Evolutionary conservation across 2,888 invertebrate species (phyloP), one percentile per base, ranked within the genome.

Genomic region (Standfussiana lucernea): DNA sequence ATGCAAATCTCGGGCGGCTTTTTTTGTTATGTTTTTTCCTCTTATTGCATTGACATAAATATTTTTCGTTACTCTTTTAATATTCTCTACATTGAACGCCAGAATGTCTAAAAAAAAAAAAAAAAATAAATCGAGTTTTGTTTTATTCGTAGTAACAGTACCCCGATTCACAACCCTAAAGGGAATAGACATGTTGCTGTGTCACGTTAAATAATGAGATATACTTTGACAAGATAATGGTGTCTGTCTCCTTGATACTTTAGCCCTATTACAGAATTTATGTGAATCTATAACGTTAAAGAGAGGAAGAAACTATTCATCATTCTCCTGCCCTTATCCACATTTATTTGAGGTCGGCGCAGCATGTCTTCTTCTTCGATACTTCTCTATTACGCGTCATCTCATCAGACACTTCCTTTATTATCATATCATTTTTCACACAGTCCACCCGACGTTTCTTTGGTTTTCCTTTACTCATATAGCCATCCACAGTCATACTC

Each of bases 1-100:
- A 86, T 88, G 87, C 70, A 77, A 88, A 86, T 86, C 65, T 18
- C 15, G 28, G 15, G 24, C 45, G 70, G 77, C 47, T 59, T 69
- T 77, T 67, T 79, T 75, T n/a, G 35, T 64, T 24, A 28, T 35
- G 35, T 71, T 64, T 69, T 45, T 24, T 53, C 10, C 40, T 47
- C 59, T 67, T 69, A 47, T 42, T 72, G 47, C 13, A 72, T 28
- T 37, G 62, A 6, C n/a, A 56, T 74, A 85, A 84, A 66, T 47
- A 66, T 73, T 75, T 75, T 61, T 42, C 13, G 35, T 11, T 40
- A 24, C 10, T 13, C 1, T 37, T 61, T 75, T 66, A 47, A 15
- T 47, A 42, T 37, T 28, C 1, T 70, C 15, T 56, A 42, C 24
- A 5, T 59, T 35, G 7, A 47, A 15, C 1, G 18, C n/a, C 11